phyloP scores from a whole-genome alignment of 2,797 vertebrate genomes.

The Stomatorhinus walkeri region DNA sequence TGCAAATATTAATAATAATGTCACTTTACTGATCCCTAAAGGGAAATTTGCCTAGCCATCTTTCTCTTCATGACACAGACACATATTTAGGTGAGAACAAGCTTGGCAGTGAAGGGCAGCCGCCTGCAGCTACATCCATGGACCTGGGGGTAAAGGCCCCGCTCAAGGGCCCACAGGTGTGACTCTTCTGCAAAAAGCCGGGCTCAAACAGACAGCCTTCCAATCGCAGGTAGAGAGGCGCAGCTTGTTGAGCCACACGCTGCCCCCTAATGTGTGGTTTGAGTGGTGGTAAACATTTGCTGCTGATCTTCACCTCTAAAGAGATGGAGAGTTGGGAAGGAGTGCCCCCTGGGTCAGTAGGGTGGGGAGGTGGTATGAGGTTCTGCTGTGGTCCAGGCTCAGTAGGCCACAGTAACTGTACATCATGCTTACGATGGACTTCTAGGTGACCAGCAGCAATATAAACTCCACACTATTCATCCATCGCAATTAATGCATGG shows the following conservation, averaged over 20 bases:
- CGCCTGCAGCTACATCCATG: background rate
- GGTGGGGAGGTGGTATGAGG: background rate
- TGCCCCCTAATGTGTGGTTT: background rate
- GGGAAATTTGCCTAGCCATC: background rate
- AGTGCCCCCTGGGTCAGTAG: background rate
- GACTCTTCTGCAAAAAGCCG: background rate
- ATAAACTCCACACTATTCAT: background rate
- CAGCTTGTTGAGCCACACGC: background rate
- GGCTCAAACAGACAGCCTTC: background rate
- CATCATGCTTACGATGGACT: background rate
- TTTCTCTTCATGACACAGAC: background rate
- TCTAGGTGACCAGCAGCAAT: background rate
- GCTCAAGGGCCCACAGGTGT: background rate
- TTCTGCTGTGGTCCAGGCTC: background rate
- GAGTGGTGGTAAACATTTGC: background rate
- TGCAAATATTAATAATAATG: background rate
- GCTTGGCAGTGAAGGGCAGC: background rate
- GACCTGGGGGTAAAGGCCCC: background rate
- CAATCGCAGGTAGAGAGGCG: background rate
- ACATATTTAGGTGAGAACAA: background rate
- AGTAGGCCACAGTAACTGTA: background rate
- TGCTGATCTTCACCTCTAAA: background rate
- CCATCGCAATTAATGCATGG: background rate
- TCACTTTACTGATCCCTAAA: background rate
- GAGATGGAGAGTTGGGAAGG: background rate